Conservation (phyloP, 2,797 vertebrate species). For the Naso thynnoides region DNA sequence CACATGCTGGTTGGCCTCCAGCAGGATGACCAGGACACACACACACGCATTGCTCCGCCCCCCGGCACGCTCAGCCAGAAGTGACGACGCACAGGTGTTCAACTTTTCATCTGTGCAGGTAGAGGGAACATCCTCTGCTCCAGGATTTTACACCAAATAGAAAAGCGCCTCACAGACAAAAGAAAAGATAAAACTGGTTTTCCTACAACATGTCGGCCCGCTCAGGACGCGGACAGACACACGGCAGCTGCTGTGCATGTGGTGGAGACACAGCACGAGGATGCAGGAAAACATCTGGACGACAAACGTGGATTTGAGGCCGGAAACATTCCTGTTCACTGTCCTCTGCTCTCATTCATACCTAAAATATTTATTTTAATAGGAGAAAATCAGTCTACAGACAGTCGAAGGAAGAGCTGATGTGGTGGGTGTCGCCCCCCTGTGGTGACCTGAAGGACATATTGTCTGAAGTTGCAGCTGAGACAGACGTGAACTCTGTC, state of each 20-base stretch:
- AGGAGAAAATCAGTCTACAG: too few species aligned
- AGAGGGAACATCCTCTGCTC: slow-evolving; percentile 23
- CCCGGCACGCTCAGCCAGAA: slow-evolving; percentile 3
- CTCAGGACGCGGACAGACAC: too few species aligned
- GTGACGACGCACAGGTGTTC: slow-evolving; percentile 10
- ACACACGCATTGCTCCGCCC: background rate
- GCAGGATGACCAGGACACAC: too few species aligned
- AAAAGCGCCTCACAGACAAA: slow-evolving; percentile 15
- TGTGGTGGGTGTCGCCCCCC: slow-evolving; percentile 43
- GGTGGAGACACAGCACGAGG: too few species aligned
- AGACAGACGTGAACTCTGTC: too few species aligned
- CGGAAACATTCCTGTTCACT: background rate
- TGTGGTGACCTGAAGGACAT: background rate
- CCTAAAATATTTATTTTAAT: background rate
- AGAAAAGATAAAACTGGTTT: slow-evolving; percentile 9
- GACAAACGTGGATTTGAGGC: slow-evolving; percentile 6
- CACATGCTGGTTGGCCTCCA: background rate
- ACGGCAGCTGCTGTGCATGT: too few species aligned
- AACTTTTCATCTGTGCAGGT: slow-evolving; percentile 50
- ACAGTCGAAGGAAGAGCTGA: background rate
- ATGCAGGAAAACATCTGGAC: slow-evolving; percentile 26
- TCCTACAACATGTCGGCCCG: too few species aligned
- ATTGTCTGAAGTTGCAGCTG: background rate
- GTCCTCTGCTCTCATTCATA: slow-evolving; percentile 47
- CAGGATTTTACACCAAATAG: slow-evolving; percentile 21